phyloP scores from a whole-genome alignment of 2,113 vertebrate genomes.

The Macquaria australasica region DNA sequence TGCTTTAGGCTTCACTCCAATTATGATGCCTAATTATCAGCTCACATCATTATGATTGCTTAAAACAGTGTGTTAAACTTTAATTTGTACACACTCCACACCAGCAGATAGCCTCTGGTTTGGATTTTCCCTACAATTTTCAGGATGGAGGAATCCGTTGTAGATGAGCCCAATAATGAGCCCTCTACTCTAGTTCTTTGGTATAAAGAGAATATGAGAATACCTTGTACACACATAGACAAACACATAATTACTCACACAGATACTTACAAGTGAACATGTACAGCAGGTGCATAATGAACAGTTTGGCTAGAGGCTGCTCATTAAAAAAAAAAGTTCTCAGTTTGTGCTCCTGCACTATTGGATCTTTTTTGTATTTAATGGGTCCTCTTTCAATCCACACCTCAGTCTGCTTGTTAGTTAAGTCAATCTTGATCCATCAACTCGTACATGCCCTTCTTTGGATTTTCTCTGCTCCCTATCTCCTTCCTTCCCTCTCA shows the following conservation, averaged over 20 bases:
- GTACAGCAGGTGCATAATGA: slow-evolving; percentile 16
- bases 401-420: slow-evolving; percentile 44
- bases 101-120: neutral
- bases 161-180: no score
- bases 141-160: neutral
- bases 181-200: neutral
- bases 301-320: neutral
- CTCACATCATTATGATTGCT: neutral
- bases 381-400: slow-evolving; percentile 21
- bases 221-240: neutral
- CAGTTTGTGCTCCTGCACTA: neutral
- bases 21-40: slow-evolving; percentile 11
- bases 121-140: neutral
- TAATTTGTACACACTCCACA: neutral
- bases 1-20: neutral
- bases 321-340: neutral
- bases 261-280: neutral
- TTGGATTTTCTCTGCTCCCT: neutral
- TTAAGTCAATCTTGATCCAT: slow-evolving; percentile 28
- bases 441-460: neutral
- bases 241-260: slow-evolving; percentile 12
- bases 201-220: neutral
- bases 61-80: neutral
- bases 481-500: slow-evolving; percentile 7
- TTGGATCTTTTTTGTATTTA: neutral